phyloP scores from a whole-genome alignment of 2,797 vertebrate species.

The Philypnodon macrostomus region DNA sequence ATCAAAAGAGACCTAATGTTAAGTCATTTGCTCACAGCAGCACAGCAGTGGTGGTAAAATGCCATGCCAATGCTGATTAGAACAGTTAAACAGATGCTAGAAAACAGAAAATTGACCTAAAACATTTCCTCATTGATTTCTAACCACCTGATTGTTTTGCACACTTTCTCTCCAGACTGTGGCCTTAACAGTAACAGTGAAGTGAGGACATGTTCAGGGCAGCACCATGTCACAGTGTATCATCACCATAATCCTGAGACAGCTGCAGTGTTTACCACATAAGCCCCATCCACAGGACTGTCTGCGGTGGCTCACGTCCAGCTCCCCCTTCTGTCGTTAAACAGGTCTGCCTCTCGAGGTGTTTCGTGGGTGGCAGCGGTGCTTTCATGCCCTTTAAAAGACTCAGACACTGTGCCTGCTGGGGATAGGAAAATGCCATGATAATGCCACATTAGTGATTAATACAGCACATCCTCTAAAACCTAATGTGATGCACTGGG shows the following conservation, averaged over 20 bases:
- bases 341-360: slow-evolving; percentile 44
- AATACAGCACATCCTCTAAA: slow-evolving; percentile 48
- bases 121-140: neutral
- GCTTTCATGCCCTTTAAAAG: slow-evolving; percentile 56
- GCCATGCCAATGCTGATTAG: neutral
- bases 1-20: no score
- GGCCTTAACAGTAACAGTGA: no score
- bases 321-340: slow-evolving; percentile 38
- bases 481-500: slow-evolving; percentile 36
- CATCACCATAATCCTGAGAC: slow-evolving; percentile 40
- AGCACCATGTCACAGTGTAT: slow-evolving; percentile 22
- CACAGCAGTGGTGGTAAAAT: neutral
- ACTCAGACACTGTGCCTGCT: slow-evolving; percentile 38
- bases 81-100: neutral
- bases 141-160: no score
- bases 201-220: slow-evolving; percentile 15
- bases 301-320: slow-evolving; percentile 47
- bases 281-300: slow-evolving; percentile 36
- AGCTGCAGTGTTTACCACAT: slow-evolving; percentile 41
- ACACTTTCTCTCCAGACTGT: no score
- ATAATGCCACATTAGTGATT: slow-evolving; percentile 59
- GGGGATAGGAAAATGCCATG: slow-evolving; percentile 49
- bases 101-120: neutral
- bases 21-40: neutral
- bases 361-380: slow-evolving; percentile 42